Base-by-base conservation (phyloP, 2,797 vertebrate genomes). In the Coregonus ussuriensis region DNA sequence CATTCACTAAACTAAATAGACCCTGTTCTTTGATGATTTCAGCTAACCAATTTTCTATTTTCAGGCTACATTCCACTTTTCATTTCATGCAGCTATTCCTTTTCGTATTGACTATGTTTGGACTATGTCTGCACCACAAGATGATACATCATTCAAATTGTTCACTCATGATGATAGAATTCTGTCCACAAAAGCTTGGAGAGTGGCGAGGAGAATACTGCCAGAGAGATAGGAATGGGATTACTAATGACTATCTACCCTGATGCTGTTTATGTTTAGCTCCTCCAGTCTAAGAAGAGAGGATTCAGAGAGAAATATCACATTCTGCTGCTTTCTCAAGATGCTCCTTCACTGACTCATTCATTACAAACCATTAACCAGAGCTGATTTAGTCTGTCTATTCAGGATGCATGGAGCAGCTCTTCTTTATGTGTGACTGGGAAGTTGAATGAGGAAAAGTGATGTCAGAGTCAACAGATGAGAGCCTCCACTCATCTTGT, bases 101-200 rank as follows among this genome's bases (percentile, higher is more conserved):
- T 63, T 59, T 68, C n/a, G 54, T 54, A 62, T 31, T 31, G 14
- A 31, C 25, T 54, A 7, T 59, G 21, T 74, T 73, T 63, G 16
- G 74, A 79, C 56, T 54, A 9, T 6, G 52, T 18, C 63, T 72
- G 66, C 56, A 74, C 18, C 71, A 71, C 68, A 9, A 81, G 74
- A 83, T 53, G 37, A 15, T 74, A 29, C 74, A 74, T 76, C 71
- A 84, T 79, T 74, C 73, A 78, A 77, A 79, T 72, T 78, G 72
- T 77, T 82, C 82, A 68, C 54, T 4, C 35, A 47, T 51, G 66
- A 33, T 63, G 51, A 77, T 82, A 47, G 69, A 62, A 78, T 80
- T 77, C 31, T 13, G 52, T 72, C 71, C 59, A 41, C 54, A 81
- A 41, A 52, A 74, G 41, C 53, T 72, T 65, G 65, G 70, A 75